phyloP scores from a whole-genome alignment of 2,113 vertebrate genomes.

The Pithys albifrons region DNA sequence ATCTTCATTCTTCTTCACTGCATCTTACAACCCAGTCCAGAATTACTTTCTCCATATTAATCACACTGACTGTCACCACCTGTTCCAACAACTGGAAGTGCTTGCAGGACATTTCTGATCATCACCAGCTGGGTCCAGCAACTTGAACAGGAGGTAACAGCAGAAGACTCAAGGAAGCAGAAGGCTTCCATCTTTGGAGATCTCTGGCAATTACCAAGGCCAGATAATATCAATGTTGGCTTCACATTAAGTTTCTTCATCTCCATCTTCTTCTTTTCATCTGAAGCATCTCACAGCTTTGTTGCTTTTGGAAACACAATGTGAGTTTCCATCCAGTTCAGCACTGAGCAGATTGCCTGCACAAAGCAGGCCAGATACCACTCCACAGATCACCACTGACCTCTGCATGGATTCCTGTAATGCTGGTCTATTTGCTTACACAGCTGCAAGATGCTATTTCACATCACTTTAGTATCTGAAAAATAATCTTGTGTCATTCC shows the following conservation, averaged over 20 bases:
- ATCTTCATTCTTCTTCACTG: background rate
- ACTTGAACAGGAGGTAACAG: background rate
- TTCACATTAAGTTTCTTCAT: background rate
- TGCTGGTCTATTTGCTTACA: background rate
- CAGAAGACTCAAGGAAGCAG: background rate
- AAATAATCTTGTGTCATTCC: background rate
- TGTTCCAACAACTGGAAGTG: background rate
- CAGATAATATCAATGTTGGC: background rate
- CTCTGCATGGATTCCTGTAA: background rate
- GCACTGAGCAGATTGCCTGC: background rate
- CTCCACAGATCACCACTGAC: background rate
- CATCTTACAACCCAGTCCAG: background rate
- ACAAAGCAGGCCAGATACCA: background rate
- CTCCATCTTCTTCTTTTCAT: background rate
- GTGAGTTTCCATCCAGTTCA: background rate
- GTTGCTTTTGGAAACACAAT: background rate
- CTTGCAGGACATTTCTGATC: background rate
- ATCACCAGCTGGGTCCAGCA: background rate
- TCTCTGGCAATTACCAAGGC: background rate
- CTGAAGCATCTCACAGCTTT: background rate
- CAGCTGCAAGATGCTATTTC: constrained; percentile 10
- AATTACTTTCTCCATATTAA: background rate
- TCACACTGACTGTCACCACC: background rate
- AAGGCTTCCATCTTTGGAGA: background rate
- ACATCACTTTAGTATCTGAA: background rate